Percentiles rank a stretch among this genome's conserved stretches.
These are phyloP conservation scores for Caenorhabditis inopinata DNA, from an alignment of 1,140 invertebrate species.

Conservation along the genomic window DNA sequence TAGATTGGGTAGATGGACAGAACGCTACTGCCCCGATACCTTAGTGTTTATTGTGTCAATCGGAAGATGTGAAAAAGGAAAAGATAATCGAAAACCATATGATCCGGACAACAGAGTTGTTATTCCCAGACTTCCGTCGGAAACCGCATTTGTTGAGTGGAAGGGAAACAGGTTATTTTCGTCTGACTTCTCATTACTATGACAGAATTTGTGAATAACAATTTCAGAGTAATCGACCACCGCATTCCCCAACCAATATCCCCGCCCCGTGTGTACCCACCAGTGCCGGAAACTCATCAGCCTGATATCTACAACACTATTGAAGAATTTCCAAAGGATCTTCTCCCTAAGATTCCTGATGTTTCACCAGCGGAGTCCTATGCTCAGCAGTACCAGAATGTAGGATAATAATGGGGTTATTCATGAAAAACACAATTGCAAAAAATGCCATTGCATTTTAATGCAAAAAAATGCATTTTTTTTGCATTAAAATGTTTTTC, in stretches of 20 bases:
- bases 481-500: too few species aligned
- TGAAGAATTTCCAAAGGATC: conserved; percentile 22
- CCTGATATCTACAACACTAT: conserved; percentile 37
- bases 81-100: not conserved
- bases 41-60: conserved; percentile 15
- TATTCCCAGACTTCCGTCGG: conserved; percentile 24
- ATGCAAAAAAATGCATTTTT: too few species aligned
- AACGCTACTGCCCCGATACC: conserved; percentile 5
- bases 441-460: too few species aligned
- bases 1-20: conserved; percentile 29
- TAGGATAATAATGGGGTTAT: too few species aligned
- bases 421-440: too few species aligned
- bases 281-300: conserved; percentile 3
- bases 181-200: not conserved
- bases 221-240: conserved; percentile 24
- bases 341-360: conserved; percentile 9
- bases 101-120: conserved; percentile 32
- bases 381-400: conserved; percentile 23
- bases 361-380: not conserved
- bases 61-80: conserved; percentile 34
- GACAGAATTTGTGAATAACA: too few species aligned
- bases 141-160: conserved; percentile 14
- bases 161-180: conserved; percentile 16
- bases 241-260: not conserved
- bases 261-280: not conserved